phyloP scores from a whole-genome alignment of 2,888 invertebrate genomes.

The Rhogogaster chlorosoma region DNA sequence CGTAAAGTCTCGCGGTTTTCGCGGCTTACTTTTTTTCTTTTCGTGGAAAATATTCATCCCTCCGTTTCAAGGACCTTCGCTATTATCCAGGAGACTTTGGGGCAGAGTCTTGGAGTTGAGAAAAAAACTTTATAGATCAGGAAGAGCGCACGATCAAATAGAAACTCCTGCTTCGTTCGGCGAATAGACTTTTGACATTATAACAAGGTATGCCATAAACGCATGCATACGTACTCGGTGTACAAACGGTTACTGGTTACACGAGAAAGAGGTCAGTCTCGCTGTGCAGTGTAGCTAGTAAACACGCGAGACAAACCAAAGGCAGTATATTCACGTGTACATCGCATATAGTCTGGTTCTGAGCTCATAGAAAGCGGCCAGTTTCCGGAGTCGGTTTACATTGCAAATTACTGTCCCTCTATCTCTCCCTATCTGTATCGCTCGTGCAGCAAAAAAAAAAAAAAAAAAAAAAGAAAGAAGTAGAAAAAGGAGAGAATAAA shows the following conservation, averaged over 20 bases:
- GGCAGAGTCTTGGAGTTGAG: too few relatives aligned
- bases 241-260: not conserved
- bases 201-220: not conserved
- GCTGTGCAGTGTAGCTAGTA: slow-evolving; percentile 20
- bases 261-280: slow-evolving; percentile 34
- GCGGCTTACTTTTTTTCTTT: not conserved
- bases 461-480: not conserved
- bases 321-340: slow-evolving; percentile 25
- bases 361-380: slow-evolving; percentile 36
- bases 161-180: not conserved
- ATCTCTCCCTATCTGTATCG: not conserved
- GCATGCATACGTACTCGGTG: not conserved
- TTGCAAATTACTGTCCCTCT: slow-evolving; percentile 7
- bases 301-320: slow-evolving; percentile 35
- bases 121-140: too few relatives aligned
- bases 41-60: too few relatives aligned
- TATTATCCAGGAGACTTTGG: not conserved
- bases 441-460: not conserved
- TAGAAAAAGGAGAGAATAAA: not conserved
- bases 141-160: not conserved
- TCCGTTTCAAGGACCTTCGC: not conserved
- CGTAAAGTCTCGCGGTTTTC: not conserved
- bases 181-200: not conserved
- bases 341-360: slow-evolving; percentile 9
- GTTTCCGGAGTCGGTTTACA: slow-evolving; percentile 42